Evolutionary conservation across 2,888 invertebrate species (phyloP), one percentile per base, ranked within the genome.

Genomic region (Callosobruchus maculatus): DNA sequence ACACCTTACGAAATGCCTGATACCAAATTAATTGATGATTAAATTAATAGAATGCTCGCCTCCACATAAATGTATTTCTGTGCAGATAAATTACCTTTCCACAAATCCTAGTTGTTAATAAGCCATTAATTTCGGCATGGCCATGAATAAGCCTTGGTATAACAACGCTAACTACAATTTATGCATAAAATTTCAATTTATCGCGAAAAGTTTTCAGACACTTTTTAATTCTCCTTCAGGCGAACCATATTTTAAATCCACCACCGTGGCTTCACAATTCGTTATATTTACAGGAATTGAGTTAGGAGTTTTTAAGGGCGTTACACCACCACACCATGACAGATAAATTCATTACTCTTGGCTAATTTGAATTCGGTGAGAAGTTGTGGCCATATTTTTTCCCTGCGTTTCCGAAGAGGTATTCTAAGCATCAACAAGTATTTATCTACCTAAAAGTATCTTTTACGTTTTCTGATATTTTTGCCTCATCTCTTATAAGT

Each of bases 181-280:
- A 80, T 80, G 80, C 78, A 73, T 73, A 75, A 78, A 80, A 80
- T 81, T 81, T 81, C 81, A 81, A 81, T 81, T 80, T 81, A 81
- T 78, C 74, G 75, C 75, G 73, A 74, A 79, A 82, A 82, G 78
- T 82, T 82, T 81, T 80, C 77, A 76, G 74, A 75, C 77, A 74
- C 75, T 80, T 49, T 78, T 81, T 81, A 80, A 82, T 82, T 81
- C 79, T 73, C 72, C 74, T 67, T 72, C 76, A 74, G 79, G 78
- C 78, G 70, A 76, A 77, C 78, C 76, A 81, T 83, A 83, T 82
- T 82, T 82, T 82, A 82, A 80, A 81, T 78, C 81, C 78, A 74
- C 75, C 75, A 76, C 79, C 49, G 79, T 78, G 80, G 77, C 82
- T 81, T 81, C 78, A 78, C 82, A 82, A 81, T 82, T 82, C 82